Evolutionary conservation across 2,888 invertebrate species (phyloP).

Genomic region (Philhelius pedissequus): DNA sequence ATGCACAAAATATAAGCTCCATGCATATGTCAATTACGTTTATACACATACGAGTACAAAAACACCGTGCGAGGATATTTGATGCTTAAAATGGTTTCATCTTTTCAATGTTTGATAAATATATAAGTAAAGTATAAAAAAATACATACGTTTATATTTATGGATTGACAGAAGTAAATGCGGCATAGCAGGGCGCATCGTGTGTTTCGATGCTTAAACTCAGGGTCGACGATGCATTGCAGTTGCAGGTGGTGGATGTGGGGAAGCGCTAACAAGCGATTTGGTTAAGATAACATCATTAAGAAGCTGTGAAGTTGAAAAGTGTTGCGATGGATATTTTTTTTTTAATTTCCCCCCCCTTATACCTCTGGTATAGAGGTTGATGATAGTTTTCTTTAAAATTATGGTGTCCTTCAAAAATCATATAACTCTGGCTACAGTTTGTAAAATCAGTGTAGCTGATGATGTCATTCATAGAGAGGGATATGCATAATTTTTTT

Average conservation of each 20-base stretch:
- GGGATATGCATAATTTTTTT: too few relatives aligned
- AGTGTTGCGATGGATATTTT: not conserved
- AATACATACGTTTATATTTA: not conserved
- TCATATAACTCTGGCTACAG: not conserved
- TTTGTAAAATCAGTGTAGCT: not conserved
- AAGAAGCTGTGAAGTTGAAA: not conserved
- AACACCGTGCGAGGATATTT: not conserved
- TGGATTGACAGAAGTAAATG: constrained; percentile 1
- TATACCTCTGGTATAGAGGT: too few relatives aligned
- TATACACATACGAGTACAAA: not conserved
- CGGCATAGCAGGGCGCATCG: not conserved
- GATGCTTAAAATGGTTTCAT: not conserved
- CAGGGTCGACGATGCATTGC: constrained; percentile 33
- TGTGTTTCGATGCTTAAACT: constrained; percentile 11
- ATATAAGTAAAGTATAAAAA: too few relatives aligned
- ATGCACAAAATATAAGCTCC: not conserved
- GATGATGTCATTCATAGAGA: not conserved
- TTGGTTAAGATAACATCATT: constrained; percentile 63
- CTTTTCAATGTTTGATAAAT: constrained; percentile 23
- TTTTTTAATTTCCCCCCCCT: too few relatives aligned
- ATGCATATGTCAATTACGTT: constrained; percentile 36
- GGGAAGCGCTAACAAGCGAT: constrained; percentile 56
- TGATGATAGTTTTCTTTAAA: not conserved
- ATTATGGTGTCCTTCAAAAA: not conserved
- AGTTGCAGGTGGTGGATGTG: too few relatives aligned